These are phyloP conservation scores for Anarrhichthys ocellatus DNA, from an alignment of 2,113 vertebrate genomes.

Conservation along the genomic window DNA sequence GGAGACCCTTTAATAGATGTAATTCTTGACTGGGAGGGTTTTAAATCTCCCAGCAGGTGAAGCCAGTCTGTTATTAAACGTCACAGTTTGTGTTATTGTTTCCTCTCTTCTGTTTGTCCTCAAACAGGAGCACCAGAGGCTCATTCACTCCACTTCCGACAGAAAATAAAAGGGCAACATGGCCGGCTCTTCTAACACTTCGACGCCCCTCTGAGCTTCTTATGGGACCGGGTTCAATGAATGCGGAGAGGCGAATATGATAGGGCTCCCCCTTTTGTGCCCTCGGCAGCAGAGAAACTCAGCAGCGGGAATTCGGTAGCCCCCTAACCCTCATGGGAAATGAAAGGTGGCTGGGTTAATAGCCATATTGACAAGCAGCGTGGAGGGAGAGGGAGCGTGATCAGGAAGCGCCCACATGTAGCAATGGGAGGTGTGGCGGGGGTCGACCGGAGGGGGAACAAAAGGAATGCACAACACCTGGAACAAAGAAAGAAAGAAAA, in stretches of 20 bases:
- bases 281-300: conserved; percentile 24
- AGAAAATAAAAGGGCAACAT: conserved; percentile 47
- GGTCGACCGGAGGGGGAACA: conserved; percentile 25
- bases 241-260: conserved; percentile 47
- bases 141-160: conserved; percentile 56
- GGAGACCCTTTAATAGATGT: background rate
- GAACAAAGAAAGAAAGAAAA: conserved; percentile 44
- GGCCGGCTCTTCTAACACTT: conserved; percentile 34
- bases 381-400: conserved; percentile 50
- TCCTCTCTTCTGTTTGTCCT: conserved; percentile 50
- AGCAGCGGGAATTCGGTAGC: conserved; percentile 13
- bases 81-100: conserved; percentile 34
- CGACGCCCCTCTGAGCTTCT: conserved; percentile 38
- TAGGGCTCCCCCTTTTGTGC: conserved; percentile 38
- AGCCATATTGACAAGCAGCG: conserved; percentile 57
- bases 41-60: conserved; percentile 5
- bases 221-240: conserved; percentile 22
- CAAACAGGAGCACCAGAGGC: conserved; percentile 42
- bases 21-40: background rate
- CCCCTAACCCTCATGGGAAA: conserved; percentile 66
- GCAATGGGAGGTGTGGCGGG: conserved; percentile 44
- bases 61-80: conserved; percentile 21
- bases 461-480: conserved; percentile 56
- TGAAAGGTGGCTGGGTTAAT: conserved; percentile 63
- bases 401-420: conserved; percentile 63